A percentile compares a stretch with the other conserved stretches of the same genome.
Evolutionary conservation across 2,888 invertebrate genomes (phyloP).

Genomic region (Ormyrus labotus): DNA sequence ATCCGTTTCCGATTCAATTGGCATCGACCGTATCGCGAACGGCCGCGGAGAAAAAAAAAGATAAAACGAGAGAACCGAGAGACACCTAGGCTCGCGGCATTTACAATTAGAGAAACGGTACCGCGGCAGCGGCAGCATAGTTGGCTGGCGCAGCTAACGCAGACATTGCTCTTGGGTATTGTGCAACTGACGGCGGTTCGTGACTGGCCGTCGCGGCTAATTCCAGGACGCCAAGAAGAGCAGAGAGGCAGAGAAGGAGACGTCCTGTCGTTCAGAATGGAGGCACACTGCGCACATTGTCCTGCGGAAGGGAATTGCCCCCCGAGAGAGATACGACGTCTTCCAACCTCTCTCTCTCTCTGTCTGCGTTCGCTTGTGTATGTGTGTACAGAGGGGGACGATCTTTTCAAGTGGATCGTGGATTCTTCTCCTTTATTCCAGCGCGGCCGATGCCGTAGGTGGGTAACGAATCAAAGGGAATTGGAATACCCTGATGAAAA

Average conservation of each 20-base stretch:
- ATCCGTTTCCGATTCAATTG: too few relatives aligned
- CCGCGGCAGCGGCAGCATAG: not conserved
- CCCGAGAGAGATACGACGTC: not conserved
- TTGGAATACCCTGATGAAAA: constrained; percentile 16
- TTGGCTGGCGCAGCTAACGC: not conserved
- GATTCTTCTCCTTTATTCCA: constrained; percentile 11
- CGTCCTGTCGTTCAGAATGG: constrained; percentile 32
- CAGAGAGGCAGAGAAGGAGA: not conserved
- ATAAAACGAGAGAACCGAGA: too few relatives aligned
- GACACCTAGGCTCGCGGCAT: constrained; percentile 21
- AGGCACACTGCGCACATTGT: constrained; percentile 31
- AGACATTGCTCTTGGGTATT: constrained; percentile 27
- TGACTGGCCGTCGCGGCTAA: constrained; percentile 48
- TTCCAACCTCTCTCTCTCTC: not conserved
- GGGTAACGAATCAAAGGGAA: constrained; percentile 14
- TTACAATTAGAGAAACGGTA: constrained; percentile 45
- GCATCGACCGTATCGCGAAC: too few relatives aligned
- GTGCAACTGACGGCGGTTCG: constrained; percentile 44
- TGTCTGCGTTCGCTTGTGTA: not conserved
- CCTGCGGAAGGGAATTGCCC: constrained; percentile 20
- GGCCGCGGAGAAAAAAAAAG: not conserved
- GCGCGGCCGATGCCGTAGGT: not conserved
- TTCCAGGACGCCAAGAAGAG: constrained; percentile 19
- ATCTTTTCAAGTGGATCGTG: constrained; percentile 29
- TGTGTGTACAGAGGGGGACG: not conserved